phyloP scores from a whole-genome alignment of 2,888 invertebrate species.

The Drosophila flavopinicola region DNA sequence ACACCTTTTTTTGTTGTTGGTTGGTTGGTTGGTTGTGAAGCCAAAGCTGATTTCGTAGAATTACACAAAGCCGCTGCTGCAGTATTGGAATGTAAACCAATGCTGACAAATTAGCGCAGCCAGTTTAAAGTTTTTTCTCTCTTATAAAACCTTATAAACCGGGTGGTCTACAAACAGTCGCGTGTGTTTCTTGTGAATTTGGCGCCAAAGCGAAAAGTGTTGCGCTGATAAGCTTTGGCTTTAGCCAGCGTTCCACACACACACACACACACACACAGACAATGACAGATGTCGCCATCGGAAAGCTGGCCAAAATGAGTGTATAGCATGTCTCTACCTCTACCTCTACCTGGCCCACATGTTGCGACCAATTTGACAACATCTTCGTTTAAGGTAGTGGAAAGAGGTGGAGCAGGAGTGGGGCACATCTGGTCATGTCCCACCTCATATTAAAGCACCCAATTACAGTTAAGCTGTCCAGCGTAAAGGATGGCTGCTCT shows the following conservation, averaged over 20 bases:
- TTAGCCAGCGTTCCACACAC: background rate
- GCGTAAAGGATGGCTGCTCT: background rate
- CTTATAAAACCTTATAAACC: conserved; percentile 23
- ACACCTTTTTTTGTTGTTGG: conserved; percentile 58
- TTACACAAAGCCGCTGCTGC: conserved; percentile 52
- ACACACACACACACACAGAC: too few species aligned
- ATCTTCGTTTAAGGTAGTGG: too few species aligned
- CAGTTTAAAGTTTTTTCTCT: conserved; percentile 19
- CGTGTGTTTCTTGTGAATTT: conserved; percentile 57
- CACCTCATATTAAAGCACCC: conserved; percentile 35
- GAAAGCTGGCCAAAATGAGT: conserved; percentile 40
- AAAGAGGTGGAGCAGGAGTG: too few species aligned
- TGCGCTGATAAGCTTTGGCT: conserved; percentile 64
- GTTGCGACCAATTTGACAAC: conserved; percentile 32
- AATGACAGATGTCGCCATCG: conserved; percentile 42
- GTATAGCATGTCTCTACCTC: conserved; percentile 44
- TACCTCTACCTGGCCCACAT: conserved; percentile 55
- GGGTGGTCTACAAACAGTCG: conserved; percentile 50
- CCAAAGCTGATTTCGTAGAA: conserved; percentile 74
- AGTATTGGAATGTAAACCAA: conserved; percentile 18
- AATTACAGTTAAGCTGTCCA: conserved; percentile 56
- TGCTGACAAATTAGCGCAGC: conserved; percentile 73
- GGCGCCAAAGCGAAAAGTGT: conserved; percentile 75
- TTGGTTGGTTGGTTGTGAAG: conserved; percentile 3
- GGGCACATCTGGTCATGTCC: background rate